A percentile compares a stretch with the other conserved stretches of the same genome.
phyloP scores from a whole-genome alignment of 2,113 vertebrate genomes.

The Globicephala melas region DNA sequence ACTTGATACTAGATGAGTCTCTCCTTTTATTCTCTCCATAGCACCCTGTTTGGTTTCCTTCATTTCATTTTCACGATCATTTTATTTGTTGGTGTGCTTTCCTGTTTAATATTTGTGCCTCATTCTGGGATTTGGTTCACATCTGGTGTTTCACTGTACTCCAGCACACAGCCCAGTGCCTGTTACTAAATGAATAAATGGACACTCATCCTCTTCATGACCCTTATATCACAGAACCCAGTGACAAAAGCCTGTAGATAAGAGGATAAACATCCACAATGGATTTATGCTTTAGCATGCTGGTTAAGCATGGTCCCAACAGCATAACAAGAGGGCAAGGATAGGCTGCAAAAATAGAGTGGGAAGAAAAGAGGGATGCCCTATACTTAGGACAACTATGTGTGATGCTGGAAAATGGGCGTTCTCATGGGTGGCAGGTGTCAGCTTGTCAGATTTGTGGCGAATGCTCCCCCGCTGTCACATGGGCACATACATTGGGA shows the following conservation, averaged over 20 bases:
- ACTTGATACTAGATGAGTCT: neutral
- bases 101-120: neutral
- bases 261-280: slow-evolving; percentile 31
- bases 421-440: slow-evolving; percentile 72
- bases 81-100: neutral
- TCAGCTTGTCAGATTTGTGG: slow-evolving; percentile 71
- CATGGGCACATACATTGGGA: slow-evolving; percentile 61
- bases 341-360: slow-evolving; percentile 70
- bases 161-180: neutral
- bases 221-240: neutral
- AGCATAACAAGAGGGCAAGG: slow-evolving; percentile 57
- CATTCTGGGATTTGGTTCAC: neutral
- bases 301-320: slow-evolving; percentile 65
- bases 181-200: neutral
- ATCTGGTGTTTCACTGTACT: neutral
- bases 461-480: slow-evolving; percentile 40
- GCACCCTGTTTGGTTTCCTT: neutral
- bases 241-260: slow-evolving; percentile 14
- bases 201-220: neutral
- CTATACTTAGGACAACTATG: slow-evolving; percentile 69
- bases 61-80: neutral
- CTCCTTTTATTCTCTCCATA: neutral
- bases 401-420: slow-evolving; percentile 57
- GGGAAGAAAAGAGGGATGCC: slow-evolving; percentile 65
- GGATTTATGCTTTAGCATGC: slow-evolving; percentile 67